Percentiles rank a stretch among this genome's conserved stretches.
phyloP scores from a whole-genome alignment of 2,113 vertebrate genomes.

The Tychaedon coryphoeus region DNA sequence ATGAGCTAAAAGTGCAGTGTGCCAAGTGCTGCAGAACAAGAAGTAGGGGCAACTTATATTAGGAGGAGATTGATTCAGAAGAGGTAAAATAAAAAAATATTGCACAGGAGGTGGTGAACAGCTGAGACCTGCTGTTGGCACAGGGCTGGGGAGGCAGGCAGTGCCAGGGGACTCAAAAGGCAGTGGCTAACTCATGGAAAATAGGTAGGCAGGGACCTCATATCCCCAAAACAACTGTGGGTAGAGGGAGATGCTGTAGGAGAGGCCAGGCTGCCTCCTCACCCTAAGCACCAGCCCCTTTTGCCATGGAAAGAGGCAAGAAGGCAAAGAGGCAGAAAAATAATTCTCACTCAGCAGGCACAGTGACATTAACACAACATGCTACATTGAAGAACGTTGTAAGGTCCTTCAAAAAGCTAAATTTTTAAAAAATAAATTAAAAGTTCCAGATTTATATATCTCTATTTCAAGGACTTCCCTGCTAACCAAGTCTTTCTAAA shows the following conservation, averaged over 20 bases:
- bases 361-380: background rate
- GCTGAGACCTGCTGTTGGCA: background rate
- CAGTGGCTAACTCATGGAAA: background rate
- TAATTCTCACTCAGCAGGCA: background rate
- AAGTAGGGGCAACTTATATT: background rate
- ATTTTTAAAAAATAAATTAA: background rate
- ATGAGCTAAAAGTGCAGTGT: background rate
- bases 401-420: background rate
- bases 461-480: background rate
- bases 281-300: background rate
- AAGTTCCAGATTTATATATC: background rate
- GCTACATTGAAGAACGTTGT: fast-evolving
- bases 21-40: background rate
- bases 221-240: background rate
- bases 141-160: background rate
- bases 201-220: background rate
- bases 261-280: background rate
- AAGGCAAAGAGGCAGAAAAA: background rate
- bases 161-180: background rate
- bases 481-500: background rate
- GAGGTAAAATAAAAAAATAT: background rate
- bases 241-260: background rate
- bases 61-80: background rate
- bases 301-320: background rate
- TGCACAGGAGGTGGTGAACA: background rate